These are phyloP conservation scores for Theristus sp. DNA, from an alignment of 2,888 invertebrate genomes.

Conservation along the genomic window DNA sequence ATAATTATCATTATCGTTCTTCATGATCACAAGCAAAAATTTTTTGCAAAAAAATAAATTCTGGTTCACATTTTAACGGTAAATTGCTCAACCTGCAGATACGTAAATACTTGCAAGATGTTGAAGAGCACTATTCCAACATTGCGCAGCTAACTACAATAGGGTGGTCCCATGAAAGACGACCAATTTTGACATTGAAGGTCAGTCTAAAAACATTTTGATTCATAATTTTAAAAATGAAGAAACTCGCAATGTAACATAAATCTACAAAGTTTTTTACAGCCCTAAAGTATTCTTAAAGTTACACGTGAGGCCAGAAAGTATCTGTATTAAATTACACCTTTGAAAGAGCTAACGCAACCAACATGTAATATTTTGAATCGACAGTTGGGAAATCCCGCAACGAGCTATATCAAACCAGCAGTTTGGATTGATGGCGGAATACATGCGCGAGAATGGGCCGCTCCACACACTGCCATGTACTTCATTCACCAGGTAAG, in stretches of 20 bases:
- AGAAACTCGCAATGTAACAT: too few species aligned
- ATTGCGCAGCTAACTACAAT: constrained; percentile 21
- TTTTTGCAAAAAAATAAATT: not conserved
- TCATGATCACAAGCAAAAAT: not conserved
- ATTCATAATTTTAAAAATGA: too few species aligned
- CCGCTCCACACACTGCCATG: constrained; percentile 25
- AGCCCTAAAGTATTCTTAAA: too few species aligned
- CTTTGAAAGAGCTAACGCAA: too few species aligned
- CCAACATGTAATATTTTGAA: too few species aligned
- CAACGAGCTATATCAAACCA: constrained; percentile 11
- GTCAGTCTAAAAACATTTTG: too few species aligned
- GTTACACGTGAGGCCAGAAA: too few species aligned
- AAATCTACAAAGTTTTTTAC: too few species aligned
- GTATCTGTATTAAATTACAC: too few species aligned
- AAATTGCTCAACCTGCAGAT: constrained; percentile 9
- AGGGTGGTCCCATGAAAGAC: constrained; percentile 21
- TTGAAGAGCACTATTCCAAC: constrained; percentile 17
- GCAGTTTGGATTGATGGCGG: constrained; percentile 28
- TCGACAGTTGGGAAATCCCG: not conserved
- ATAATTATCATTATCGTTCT: too few species aligned
- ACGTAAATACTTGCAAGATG: constrained; percentile 20
- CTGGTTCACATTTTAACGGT: not conserved
- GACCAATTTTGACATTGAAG: constrained; percentile 12
- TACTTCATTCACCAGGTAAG: constrained; percentile 25
- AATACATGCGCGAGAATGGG: constrained; percentile 27